Evolutionary conservation across 2,113 vertebrate genomes (phyloP).

Genomic region (Tyto alba): DNA sequence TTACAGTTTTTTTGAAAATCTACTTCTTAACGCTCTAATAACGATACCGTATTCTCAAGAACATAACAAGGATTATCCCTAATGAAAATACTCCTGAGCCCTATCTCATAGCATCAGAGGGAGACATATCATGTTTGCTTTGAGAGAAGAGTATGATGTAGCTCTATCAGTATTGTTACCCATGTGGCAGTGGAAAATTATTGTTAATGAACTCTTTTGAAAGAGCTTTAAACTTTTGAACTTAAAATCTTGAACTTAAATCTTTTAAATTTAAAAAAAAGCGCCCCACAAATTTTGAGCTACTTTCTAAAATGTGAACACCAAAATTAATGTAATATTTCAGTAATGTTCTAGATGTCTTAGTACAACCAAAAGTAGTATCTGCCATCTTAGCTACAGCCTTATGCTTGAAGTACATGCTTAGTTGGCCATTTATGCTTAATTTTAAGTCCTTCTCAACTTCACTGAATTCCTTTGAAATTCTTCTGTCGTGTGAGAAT

Average conservation of each 20-base stretch:
- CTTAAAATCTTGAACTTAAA: neutral
- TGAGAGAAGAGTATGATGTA: neutral
- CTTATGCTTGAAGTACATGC: neutral
- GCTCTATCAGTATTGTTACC: neutral
- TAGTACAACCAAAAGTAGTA: neutral
- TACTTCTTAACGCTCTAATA: neutral
- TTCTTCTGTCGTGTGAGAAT: neutral
- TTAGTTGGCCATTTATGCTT: neutral
- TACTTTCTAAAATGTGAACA: neutral
- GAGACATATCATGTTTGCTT: neutral
- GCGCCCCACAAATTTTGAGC: neutral
- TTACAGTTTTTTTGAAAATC: neutral
- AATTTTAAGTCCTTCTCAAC: neutral
- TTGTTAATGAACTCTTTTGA: neutral
- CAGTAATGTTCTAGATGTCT: neutral
- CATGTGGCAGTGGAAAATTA: neutral
- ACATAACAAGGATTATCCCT: neutral
- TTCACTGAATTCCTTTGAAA: neutral
- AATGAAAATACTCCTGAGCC: neutral
- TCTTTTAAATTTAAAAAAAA: neutral
- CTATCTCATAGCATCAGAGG: neutral
- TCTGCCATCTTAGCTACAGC: neutral
- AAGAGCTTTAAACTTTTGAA: neutral
- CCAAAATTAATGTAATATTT: neutral
- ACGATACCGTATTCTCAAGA: neutral